Evolutionary conservation across 2,797 vertebrate species (phyloP), one percentile per base, ranked within the genome.

Genomic region (Halcyon smyrnensis): DNA sequence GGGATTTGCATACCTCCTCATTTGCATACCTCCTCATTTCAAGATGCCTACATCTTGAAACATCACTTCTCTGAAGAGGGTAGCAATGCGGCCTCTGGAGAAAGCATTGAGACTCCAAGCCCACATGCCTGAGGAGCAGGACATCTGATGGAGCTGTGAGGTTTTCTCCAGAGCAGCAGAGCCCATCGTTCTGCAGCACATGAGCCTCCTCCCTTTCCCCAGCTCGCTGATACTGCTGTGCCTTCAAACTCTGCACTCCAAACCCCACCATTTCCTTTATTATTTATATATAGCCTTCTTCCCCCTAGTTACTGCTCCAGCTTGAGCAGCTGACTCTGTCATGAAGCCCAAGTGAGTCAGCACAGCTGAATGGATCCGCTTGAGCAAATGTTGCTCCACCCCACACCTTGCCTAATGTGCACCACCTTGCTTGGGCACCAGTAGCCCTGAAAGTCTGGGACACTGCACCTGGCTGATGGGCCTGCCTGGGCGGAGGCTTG

Each of bases 121-220:
- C 24, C 2, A 1, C 2, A 1, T 70, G 24, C 19, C n/a, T 0
- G 0, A 39, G 28, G 15, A 84, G 39, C 57, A 27, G 37, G 34
- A 7, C 28, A 43, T 75, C 50, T 63, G 24, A 30, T 0, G 0
- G 36, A 73, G 57, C 13, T 21, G 18, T 0, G 4, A 69, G 18
- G 13, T 41, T 63, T 77, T 73, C 50, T 68, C 25, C 46, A 36
- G 39, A 17, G 39, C 41, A 81, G 23, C 70, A 87, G 41, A 84
- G 6, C 70, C 19, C 32, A 27, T 45, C 0, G 0, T 60, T 84
- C 11, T 81, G n/a, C 37, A 39, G 15, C 0, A 0, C 11, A 7
- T 5, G 8, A 51, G 15, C 13, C 8, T 79, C n/a, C 46, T 90
- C 60, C 70, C 18, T 76, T 53, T 34, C 20, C 9, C 7, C 63